Evolutionary conservation across 2,888 invertebrate species (phyloP), one percentile per base, ranked within the genome.

Genomic region (Eucera pruinosa): DNA sequence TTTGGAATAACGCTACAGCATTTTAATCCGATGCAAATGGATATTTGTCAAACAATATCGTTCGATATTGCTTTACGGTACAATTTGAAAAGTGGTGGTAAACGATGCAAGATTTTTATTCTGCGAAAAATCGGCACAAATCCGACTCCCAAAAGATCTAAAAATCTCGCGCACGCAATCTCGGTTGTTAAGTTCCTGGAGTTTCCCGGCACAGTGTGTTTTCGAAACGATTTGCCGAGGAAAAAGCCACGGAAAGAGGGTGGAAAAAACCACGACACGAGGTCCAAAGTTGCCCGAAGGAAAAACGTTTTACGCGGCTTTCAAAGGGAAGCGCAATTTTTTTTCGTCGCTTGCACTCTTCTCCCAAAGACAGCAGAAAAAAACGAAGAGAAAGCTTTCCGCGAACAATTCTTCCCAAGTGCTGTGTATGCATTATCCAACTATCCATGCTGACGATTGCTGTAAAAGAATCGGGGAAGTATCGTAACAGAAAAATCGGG

Each of bases 231-330:
- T 61, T 48, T 61, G 23, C 36, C 48, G 5, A n/a, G 15, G 48
- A 33, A 47, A 43, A 60, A 60, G 58, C 41, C 6, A 23, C 25
- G 36, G 36, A 9, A 25, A 33, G 43, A 23, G 45, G 18, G 25
- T 0, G 11, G 27, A 30, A 9, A 43, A 55, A 65, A 65, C 47
- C 2, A 4, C 45, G 33, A 45, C 55, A 13, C 43, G 33, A n/a
- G 55, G 33, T 23, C 33, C 33, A 65, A 65, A 65, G 43, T 54
- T 55, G 65, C 65, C 65, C 45, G 54, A 65, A 54, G 54, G 65
- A 55, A 55, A 55, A 65, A 45, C 55, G 65, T 54, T 65, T 65
- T 45, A 65, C 65, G 54, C 54, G 33, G 18, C 39, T 47, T 47
- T 50, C 33, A 65, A 55, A 65, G 45, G 7, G 23, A 25, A 15